Evolutionary conservation across 2,113 vertebrate species (phyloP).

Genomic region (Oryzias melastigma): DNA sequence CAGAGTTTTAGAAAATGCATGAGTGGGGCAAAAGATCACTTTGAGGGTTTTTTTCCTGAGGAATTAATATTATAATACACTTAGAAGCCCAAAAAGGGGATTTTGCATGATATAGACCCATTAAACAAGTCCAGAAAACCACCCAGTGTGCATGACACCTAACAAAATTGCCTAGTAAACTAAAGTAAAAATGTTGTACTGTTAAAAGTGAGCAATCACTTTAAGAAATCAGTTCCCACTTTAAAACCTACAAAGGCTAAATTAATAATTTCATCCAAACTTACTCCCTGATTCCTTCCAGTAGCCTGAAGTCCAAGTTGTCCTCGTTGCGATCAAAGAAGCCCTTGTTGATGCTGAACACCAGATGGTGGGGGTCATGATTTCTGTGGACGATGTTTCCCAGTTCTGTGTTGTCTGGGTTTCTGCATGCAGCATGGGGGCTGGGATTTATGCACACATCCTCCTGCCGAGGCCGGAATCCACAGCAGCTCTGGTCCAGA

Average conservation of each 20-base stretch:
- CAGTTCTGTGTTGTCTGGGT: slow-evolving; percentile 77
- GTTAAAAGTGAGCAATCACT: too few relatives aligned
- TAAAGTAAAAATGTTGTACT: too few relatives aligned
- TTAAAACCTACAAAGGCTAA: neutral
- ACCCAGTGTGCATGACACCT: too few relatives aligned
- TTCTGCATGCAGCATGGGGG: slow-evolving; percentile 71
- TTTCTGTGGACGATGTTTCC: slow-evolving; percentile 82
- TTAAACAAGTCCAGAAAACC: too few relatives aligned
- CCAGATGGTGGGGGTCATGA: slow-evolving; percentile 82
- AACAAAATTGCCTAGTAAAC: too few relatives aligned
- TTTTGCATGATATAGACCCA: too few relatives aligned
- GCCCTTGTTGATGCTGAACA: slow-evolving; percentile 88
- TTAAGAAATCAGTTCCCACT: too few relatives aligned
- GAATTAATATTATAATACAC: too few relatives aligned
- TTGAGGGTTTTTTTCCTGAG: too few relatives aligned
- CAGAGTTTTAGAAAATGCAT: too few relatives aligned
- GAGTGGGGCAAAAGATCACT: too few relatives aligned
- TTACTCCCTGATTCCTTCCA: slow-evolving; percentile 94
- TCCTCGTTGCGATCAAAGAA: slow-evolving; percentile 94
- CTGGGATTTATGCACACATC: slow-evolving; percentile 81
- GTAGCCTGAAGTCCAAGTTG: slow-evolving; percentile 91
- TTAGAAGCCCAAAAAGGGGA: too few relatives aligned
- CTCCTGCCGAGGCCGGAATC: slow-evolving; percentile 89
- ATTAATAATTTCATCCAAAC: slow-evolving; percentile 50
- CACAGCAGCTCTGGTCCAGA: slow-evolving; percentile 92